phyloP scores from a whole-genome alignment of 2,797 vertebrate species.

The Orientallactaga sibirica region DNA sequence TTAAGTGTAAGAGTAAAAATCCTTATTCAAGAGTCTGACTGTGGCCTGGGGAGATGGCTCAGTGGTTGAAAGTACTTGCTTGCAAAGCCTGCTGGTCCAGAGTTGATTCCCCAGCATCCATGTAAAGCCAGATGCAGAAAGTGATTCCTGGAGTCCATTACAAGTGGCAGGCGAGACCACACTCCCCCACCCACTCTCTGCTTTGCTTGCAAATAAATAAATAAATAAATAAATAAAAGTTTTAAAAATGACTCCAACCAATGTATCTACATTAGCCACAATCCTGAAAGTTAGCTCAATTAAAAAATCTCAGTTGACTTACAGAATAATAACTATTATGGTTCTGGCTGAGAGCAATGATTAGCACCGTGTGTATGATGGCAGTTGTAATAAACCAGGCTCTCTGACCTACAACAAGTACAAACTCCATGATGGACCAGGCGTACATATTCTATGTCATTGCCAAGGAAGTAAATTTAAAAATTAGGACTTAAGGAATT shows the following conservation, averaged over 20 bases:
- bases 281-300: constrained; percentile 59
- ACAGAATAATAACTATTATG: constrained; percentile 43
- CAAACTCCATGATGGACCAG: not conserved
- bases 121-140: too few species aligned
- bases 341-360: constrained; percentile 11
- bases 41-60: too few species aligned
- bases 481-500: not conserved
- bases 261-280: constrained; percentile 62
- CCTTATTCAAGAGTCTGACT: constrained; percentile 28
- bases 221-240: too few species aligned
- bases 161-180: too few species aligned
- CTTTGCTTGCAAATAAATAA: too few species aligned
- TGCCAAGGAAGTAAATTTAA: not conserved
- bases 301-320: constrained; percentile 72
- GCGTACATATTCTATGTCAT: not conserved
- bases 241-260: not conserved
- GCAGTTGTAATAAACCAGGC: not conserved
- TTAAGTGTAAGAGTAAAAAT: constrained; percentile 4
- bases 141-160: too few species aligned
- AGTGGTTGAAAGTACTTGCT: too few species aligned
- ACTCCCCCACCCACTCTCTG: too few species aligned
- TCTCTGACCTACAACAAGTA: not conserved
- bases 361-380: not conserved
- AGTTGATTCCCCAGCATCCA: too few species aligned
- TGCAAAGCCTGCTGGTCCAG: too few species aligned